Evolutionary conservation across 2,113 vertebrate species (phyloP), one percentile per base, ranked within the genome.

Genomic region (Pseudorhombus dupliciocellatus): DNA sequence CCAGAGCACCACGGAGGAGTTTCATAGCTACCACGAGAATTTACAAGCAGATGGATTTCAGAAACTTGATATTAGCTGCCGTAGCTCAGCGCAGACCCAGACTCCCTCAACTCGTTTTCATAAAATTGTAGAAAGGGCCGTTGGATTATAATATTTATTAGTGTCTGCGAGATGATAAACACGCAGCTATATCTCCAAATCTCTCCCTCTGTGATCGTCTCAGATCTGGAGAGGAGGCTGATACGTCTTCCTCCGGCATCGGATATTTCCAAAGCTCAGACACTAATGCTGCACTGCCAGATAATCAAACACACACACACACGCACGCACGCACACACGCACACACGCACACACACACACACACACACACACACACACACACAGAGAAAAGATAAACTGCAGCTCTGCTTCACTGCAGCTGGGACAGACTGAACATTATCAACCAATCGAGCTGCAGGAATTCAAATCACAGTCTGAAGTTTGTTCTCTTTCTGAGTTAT

Each of bases 41-140:
- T 62, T 68, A 40, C 60, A 62, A 70, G 57, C 74, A 80, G 75
- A 79, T 79, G 72, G 66, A 80, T 82, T 82, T 68, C 64, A 79
- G 55, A 75, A 65, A 56, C 51, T 40, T 66, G 74, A 77, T 59
- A 77, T 80, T 75, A 71, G 84, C 63, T 80, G 25, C 50, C 24
- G 48, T 50, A 69, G 58, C 54, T 57, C 58, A 79, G 64, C 28
- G 50, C 15, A 50, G 15, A 46, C 42, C 30, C 57, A 26, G 11
- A 42, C 21, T 73, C 66, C 74, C 44, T 71, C 7, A 62, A 63
- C 65, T 67, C 40, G 14, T 55, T 52, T 73, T 73, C 59, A 60
- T 84, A 61, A 73, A 70, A 50, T 55, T 22, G 2, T 11, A 60
- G 28, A 80, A 59, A 72, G 25, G 37, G 52, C 55, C 25, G 16